These are phyloP conservation scores for Actenoides lindsayi DNA, from an alignment of 2,113 vertebrate genomes.

Conservation along the genomic window DNA sequence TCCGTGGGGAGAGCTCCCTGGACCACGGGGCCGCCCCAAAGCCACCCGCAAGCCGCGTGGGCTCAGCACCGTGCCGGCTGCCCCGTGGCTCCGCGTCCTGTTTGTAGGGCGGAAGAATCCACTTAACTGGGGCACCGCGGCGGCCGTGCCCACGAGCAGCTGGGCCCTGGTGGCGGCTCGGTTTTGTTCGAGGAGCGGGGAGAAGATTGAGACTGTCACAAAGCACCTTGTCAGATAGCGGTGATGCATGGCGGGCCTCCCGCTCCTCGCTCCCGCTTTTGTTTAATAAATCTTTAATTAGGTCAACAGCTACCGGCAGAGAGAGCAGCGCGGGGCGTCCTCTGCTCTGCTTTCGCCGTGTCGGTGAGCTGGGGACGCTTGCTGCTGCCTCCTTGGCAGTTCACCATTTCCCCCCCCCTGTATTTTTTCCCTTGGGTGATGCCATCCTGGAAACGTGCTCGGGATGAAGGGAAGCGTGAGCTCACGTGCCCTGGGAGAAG, in stretches of 20 bases:
- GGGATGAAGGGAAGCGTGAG: not conserved
- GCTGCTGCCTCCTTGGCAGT: not conserved
- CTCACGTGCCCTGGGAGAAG: not conserved
- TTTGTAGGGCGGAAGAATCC: not conserved
- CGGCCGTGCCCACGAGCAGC: not conserved
- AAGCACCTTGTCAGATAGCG: not conserved
- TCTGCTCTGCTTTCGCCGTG: not conserved
- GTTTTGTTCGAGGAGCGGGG: not conserved
- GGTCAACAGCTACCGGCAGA: not conserved
- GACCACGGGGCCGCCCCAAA: not conserved
- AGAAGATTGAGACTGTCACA: conserved; percentile 40
- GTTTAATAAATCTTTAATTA: conserved; percentile 57
- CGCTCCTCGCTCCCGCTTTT: conserved; percentile 12
- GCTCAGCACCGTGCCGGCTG: fast-evolving
- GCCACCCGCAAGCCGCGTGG: fast-evolving
- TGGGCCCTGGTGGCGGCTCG: not conserved
- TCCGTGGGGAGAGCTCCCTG: fast-evolving
- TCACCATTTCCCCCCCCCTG: not conserved
- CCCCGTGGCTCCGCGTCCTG: fast-evolving
- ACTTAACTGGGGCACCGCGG: not conserved
- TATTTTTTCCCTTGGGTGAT: not conserved
- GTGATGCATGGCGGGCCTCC: conserved; percentile 17
- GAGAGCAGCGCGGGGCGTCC: not conserved
- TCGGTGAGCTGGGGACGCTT: fast-evolving
- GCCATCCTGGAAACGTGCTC: not conserved